phyloP scores from a whole-genome alignment of 2,797 vertebrate genomes.

The Tinamus major region DNA sequence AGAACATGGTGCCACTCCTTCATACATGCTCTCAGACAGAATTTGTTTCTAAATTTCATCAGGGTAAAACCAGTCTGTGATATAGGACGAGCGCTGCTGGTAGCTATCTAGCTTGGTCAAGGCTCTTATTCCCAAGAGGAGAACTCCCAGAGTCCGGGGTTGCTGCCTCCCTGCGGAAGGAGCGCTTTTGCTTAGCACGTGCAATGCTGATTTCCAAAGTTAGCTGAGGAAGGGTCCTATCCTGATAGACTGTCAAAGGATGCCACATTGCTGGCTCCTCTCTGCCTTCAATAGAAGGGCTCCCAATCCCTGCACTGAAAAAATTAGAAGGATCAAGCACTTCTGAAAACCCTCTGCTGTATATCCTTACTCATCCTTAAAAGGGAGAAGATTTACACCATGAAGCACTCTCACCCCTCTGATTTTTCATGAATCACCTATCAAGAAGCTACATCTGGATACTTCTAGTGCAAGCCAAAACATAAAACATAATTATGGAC shows the following conservation, averaged over 20 bases:
- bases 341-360: not conserved
- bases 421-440: not conserved
- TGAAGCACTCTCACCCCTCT: not conserved
- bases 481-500: not conserved
- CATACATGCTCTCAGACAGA: not conserved
- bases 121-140: not conserved
- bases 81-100: not conserved
- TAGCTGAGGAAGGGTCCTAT: not conserved
- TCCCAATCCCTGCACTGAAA: not conserved
- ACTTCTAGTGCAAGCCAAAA: not conserved
- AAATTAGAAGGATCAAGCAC: not conserved
- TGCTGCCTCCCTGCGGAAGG: not conserved
- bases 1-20: not conserved
- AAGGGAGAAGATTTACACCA: slow-evolving; percentile 11
- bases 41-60: not conserved
- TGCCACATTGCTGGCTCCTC: not conserved
- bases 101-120: not conserved
- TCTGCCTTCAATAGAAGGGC: not conserved
- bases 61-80: not conserved
- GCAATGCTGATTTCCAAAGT: not conserved
- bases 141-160: not conserved
- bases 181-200: no score
- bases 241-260: not conserved
- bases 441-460: not conserved
- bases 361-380: not conserved